Conservation (phyloP, 2,888 invertebrate genomes). For the Orthosia incerta region DNA sequence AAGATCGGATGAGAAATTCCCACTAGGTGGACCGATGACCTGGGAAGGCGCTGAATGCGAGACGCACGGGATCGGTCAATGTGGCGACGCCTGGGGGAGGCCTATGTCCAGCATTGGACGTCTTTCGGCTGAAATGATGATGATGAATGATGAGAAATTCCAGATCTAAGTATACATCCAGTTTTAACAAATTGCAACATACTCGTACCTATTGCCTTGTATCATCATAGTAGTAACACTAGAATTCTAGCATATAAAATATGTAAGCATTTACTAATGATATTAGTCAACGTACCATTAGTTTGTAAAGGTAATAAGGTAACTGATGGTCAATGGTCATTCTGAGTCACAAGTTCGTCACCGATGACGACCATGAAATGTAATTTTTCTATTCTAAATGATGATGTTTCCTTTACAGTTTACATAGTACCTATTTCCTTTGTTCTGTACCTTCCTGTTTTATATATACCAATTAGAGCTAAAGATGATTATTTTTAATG, state of each 20-base stretch:
- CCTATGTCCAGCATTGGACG: too few species aligned
- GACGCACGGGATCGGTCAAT: too few species aligned
- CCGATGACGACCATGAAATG: conserved; percentile 4
- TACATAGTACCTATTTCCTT: conserved; percentile 8
- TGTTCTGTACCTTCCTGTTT: not conserved
- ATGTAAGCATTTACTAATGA: not conserved
- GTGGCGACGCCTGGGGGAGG: too few species aligned
- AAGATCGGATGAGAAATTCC: not conserved
- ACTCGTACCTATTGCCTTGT: not conserved
- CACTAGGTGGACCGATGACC: too few species aligned
- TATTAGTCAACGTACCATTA: conserved; percentile 39
- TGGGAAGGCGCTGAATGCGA: too few species aligned
- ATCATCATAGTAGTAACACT: not conserved
- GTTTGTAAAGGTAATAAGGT: conserved; percentile 29
- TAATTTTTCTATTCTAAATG: conserved; percentile 25
- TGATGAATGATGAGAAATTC: not conserved
- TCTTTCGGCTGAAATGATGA: too few species aligned
- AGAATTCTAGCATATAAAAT: not conserved
- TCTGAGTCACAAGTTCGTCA: conserved; percentile 50
- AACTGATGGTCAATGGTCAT: conserved; percentile 29
- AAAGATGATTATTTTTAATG: not conserved
- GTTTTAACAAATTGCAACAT: not conserved
- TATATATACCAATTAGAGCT: not conserved
- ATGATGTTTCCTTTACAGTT: conserved; percentile 17
- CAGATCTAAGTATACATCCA: not conserved